These are phyloP conservation scores for Mythimna albipuncta DNA, from an alignment of 2,888 invertebrate species.

Conservation along the genomic window DNA sequence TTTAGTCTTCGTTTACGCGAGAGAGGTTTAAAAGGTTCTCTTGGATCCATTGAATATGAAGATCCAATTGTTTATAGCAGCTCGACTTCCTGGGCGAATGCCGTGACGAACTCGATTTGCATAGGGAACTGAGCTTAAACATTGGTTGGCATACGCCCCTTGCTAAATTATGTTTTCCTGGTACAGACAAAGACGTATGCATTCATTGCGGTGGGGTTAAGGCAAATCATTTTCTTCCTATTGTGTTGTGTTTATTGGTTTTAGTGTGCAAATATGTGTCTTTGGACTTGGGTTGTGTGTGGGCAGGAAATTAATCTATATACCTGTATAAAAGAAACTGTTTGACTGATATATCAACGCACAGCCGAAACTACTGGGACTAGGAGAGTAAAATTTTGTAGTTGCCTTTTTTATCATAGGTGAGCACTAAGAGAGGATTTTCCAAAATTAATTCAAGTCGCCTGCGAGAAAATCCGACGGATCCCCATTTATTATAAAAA, in stretches of 20 bases:
- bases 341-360: too few relatives aligned
- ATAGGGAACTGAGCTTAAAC: slow-evolving; percentile 78
- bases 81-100: slow-evolving; percentile 58
- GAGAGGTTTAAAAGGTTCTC: slow-evolving; percentile 29
- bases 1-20: slow-evolving; percentile 56
- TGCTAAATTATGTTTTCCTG: slow-evolving; percentile 72
- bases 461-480: too few relatives aligned
- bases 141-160: slow-evolving; percentile 71
- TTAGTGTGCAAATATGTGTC: neutral
- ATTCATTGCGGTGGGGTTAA: slow-evolving; percentile 53
- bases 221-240: slow-evolving; percentile 51
- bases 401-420: too few relatives aligned
- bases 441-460: too few relatives aligned
- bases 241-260: slow-evolving; percentile 27
- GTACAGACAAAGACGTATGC: slow-evolving; percentile 66
- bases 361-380: too few relatives aligned
- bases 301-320: neutral
- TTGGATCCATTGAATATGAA: slow-evolving; percentile 54
- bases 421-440: too few relatives aligned
- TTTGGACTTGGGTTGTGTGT: slow-evolving; percentile 9
- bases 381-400: too few relatives aligned
- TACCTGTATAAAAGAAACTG: too few relatives aligned
- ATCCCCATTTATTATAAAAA: too few relatives aligned
- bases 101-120: slow-evolving; percentile 80
- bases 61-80: slow-evolving; percentile 63